Evolutionary conservation across 2,797 vertebrate species (phyloP), one percentile per base, ranked within the genome.

Genomic region (Karalla daura): DNA sequence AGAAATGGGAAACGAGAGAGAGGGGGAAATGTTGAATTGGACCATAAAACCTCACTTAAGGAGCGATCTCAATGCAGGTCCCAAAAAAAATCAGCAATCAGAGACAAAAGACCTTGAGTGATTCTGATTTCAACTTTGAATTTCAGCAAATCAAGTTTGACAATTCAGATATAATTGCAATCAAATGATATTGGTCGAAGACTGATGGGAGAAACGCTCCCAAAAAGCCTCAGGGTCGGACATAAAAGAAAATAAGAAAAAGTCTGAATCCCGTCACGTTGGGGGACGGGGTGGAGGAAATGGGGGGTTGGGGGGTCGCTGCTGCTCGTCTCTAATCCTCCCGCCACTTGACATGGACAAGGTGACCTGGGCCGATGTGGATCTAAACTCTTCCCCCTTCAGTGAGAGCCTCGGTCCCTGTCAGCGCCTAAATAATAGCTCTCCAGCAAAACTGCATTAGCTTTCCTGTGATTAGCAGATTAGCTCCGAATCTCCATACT

Each of bases 401-500:
- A 7, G 55, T 65, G 66, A 75, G 65, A 62, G 63, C 68, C n/a
- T 0, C 17, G 5, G 72, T 35, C 46, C 18, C 69, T 49, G 77
- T 81, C 79, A 72, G 58, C 14, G 0, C 72, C 76, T 73, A 83
- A 82, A 88, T 81, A 89, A 88, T 76, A 66, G 75, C 76, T 72
- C 66, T 80, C 70, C 71, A 75, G 89, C 81, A 80, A 86, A 89
- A 87, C 86, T 76, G 70, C 61, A 87, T 89, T 89, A 88, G 86
- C 88, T 58, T 74, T 66, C 63, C 77, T 40, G 68, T 80, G 88
- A 88, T 89, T 89, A 87, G 88, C 69, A 81, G 84, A 89, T 88
- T 89, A 90, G 77, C 83, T 70, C 63, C 39, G 58, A 80, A 88
- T 90, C 84, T 89, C 82, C 89, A 91, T 89, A 77, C 83, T 58